Evolutionary conservation across 2,113 vertebrate genomes (phyloP), one percentile per base, ranked within the genome.

Genomic region (Notarius quadriscutis): DNA sequence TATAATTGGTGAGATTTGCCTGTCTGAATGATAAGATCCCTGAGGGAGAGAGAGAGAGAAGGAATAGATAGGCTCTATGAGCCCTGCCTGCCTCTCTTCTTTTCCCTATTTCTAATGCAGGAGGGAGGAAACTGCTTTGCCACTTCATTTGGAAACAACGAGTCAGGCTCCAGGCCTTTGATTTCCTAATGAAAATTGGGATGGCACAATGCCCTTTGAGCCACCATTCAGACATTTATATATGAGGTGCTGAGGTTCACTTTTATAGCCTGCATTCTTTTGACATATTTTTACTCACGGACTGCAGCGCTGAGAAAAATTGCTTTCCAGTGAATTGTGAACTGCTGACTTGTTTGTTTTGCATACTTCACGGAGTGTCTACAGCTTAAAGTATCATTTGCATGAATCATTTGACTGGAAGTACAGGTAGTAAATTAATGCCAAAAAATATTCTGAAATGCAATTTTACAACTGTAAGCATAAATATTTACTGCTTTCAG

Each of bases 1-100:
- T 95, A 95, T 95, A 95, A 95, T 95, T 95, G 94, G 94, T 91
- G 91, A 93, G 93, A 95, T 95, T 95, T 95, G 92, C 93, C 91
- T 92, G 91, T 65, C 90, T 94, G 92, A 93, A 93, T 94, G 94
- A 94, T 95, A 95, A 95, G 95, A 92, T 93, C 91, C 94, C 92
- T 90, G 90, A 90, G 92, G 91, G 41, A 41, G 41, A 41, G 93
- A 93, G 91, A 90, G 75, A 85, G 74, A 84, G 30, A 88, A 85
- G 90, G 89, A 78, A 86, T 83, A 69, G 18, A 87, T n/a, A 65
- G 20, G 7, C 72, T 83, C 69, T 79, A n/a, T 72, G 55, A 87
- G 78, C 60, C 57, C 79, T 48, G 80, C 80, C 80, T 87, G 77
- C 51, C 41, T 74, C 63, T n/a, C 1, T 79, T 5, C 72, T 25